Evolutionary conservation across 64 coral and sea anemone genomes (phyloP), one percentile per base, ranked within the genome.

Genomic region (Pocillopora verrucosa): DNA sequence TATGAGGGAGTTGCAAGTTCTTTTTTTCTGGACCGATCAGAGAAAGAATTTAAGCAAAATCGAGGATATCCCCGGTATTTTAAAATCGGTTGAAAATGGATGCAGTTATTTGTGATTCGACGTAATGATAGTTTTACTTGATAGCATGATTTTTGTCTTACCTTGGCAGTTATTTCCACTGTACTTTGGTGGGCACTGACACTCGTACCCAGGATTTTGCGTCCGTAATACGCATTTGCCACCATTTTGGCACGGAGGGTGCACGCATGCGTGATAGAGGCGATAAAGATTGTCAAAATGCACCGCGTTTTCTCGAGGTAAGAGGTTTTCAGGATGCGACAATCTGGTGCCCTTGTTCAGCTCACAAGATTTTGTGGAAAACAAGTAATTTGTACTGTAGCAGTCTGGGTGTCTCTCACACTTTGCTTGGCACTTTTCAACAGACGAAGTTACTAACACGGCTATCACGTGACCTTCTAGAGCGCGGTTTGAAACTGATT

Each of bases 341-440:
- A 74, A 65, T 59, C 78, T 16, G 37, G 88, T 90, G 14, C 72
- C 45, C 22, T 75, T 68, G 58, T 56, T 80, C 22, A 90, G 38
- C 67, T 81, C 88, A 51, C 88, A 90, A 2, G 22, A 65, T 1
- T 67, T 22, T 16, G 78, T 59, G 67, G 76, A 59, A 24, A 82
- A 74, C 11, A 73, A 35, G 36, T 90, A 90, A 15, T 90, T 90
- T 16, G 82, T 59, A n/a, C 88, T 90, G 51, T 90, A 82, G 37
- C 88, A 90, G 65, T 72, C 26, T 25, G 88, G 77, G 3, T 90
- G 36, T 16, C 15, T 17, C 16, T 90, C 88, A 73, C 88, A 90
- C 41, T 65, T 74, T 16, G 81, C 25, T 56, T 59, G 56, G 65
- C 88, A 90, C 26, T 35, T 90, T 20, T 77, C 75, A 17, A 88